Conservation (phyloP, 2,797 vertebrate genomes). For the Siniperca obscura region DNA sequence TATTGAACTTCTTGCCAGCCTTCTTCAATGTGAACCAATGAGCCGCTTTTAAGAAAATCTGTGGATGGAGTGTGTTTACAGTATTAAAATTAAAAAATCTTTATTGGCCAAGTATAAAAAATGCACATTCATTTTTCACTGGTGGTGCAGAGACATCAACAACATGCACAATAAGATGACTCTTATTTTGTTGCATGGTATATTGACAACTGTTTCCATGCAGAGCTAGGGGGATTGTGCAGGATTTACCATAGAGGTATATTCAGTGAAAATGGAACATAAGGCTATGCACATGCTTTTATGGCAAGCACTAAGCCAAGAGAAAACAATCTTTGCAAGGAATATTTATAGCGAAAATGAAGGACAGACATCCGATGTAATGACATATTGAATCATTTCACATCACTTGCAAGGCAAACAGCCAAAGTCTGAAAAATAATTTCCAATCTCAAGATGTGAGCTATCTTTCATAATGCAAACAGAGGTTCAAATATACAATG, state of each 20-base stretch:
- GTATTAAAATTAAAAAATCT: constrained; percentile 15
- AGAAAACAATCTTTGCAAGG: constrained; percentile 27
- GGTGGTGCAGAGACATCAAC: constrained; percentile 6
- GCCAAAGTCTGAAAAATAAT: constrained; percentile 35
- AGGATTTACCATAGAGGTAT: background rate
- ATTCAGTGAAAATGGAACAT: constrained; percentile 15
- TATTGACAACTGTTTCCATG: background rate
- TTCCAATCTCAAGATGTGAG: constrained; percentile 22
- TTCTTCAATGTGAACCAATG: constrained; percentile 3
- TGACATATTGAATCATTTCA: constrained; percentile 48
- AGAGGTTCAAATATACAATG: constrained; percentile 3
- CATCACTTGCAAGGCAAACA: constrained; percentile 40
- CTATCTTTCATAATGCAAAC: constrained; percentile 21
- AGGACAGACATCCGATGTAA: constrained; percentile 17
- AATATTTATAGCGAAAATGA: constrained; percentile 36
- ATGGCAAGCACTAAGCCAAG: constrained; percentile 24
- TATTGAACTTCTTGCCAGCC: constrained; percentile 40
- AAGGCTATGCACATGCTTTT: constrained; percentile 16
- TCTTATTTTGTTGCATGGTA: background rate
- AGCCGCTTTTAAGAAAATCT: constrained; percentile 14
- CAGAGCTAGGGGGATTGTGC: background rate
- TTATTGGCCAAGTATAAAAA: constrained; percentile 7
- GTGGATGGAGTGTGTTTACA: constrained; percentile 22
- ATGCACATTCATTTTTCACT: constrained; percentile 5
- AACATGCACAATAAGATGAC: background rate